phyloP scores from a whole-genome alignment of 2,888 invertebrate species.

The Microplitis manilae region DNA sequence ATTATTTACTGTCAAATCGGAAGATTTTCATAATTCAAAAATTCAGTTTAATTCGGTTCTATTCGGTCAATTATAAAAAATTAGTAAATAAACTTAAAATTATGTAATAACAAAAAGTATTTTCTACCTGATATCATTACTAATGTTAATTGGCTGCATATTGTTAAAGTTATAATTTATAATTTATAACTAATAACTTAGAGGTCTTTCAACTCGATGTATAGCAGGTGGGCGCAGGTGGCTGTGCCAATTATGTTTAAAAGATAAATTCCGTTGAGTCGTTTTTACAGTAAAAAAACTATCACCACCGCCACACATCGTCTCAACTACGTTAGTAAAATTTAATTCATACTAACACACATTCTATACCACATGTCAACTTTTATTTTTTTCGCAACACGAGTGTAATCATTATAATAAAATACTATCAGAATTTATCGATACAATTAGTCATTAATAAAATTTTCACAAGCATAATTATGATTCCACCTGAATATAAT shows the following conservation, averaged over 20 bases:
- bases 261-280: slow-evolving; percentile 59
- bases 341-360: background rate
- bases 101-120: background rate
- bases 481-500: background rate
- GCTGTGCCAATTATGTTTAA: slow-evolving; percentile 69
- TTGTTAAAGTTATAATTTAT: slow-evolving; percentile 62
- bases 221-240: slow-evolving; percentile 62
- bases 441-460: background rate
- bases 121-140: slow-evolving; percentile 41
- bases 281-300: slow-evolving; percentile 51
- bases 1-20: too few species aligned
- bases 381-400: background rate
- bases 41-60: too few species aligned
- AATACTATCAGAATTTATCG: background rate
- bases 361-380: background rate
- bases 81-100: background rate
- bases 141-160: slow-evolving; percentile 57
- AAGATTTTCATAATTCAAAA: too few species aligned
- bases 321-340: slow-evolving; percentile 26
- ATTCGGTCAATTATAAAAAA: background rate
- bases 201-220: slow-evolving; percentile 41
- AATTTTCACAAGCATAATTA: background rate
- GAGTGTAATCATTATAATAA: background rate
- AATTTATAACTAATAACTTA: slow-evolving; percentile 52
- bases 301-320: slow-evolving; percentile 42